Evolutionary conservation across 2,797 vertebrate genomes (phyloP).

Genomic region (Coranthus polyacanthus): DNA sequence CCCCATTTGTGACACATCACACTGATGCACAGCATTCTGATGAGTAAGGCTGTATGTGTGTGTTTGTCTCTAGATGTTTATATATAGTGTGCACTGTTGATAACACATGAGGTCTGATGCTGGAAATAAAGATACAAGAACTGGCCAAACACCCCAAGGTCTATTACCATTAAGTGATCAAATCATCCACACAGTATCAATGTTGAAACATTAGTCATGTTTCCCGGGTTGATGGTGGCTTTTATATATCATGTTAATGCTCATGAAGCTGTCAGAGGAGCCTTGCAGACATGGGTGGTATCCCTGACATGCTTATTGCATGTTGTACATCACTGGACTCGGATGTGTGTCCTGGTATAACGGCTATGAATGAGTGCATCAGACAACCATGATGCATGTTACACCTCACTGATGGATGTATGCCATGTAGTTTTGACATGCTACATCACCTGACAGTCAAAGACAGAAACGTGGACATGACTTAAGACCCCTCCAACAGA

Average conservation of each 20-base stretch:
- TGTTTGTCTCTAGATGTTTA: slow-evolving; percentile 1
- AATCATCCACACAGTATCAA: slow-evolving; percentile 24
- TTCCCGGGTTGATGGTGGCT: slow-evolving; percentile 37
- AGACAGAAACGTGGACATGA: slow-evolving; percentile 10
- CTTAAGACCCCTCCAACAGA: slow-evolving; percentile 12
- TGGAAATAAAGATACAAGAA: slow-evolving; percentile 17
- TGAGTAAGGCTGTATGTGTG: slow-evolving; percentile 18
- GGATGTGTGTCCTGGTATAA: slow-evolving; percentile 25
- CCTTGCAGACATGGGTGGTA: slow-evolving; percentile 47
- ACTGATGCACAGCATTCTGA: slow-evolving; percentile 18
- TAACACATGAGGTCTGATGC: slow-evolving; percentile 35
- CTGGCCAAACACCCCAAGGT: slow-evolving; percentile 25
- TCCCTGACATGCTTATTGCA: slow-evolving; percentile 55
- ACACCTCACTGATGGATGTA: slow-evolving; percentile 38
- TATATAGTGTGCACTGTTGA: slow-evolving; percentile 36
- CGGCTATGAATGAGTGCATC: slow-evolving; percentile 43
- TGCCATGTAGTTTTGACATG: neutral
- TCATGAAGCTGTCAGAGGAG: slow-evolving; percentile 60
- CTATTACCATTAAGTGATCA: slow-evolving; percentile 43
- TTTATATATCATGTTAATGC: slow-evolving; percentile 67
- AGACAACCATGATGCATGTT: slow-evolving; percentile 45
- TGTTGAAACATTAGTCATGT: slow-evolving; percentile 43
- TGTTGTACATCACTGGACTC: slow-evolving; percentile 61
- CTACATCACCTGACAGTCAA: slow-evolving; percentile 29
- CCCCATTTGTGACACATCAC: slow-evolving; percentile 22